Evolutionary conservation across 2,797 vertebrate species (phyloP).

Genomic region (Notamacropus eugenii): DNA sequence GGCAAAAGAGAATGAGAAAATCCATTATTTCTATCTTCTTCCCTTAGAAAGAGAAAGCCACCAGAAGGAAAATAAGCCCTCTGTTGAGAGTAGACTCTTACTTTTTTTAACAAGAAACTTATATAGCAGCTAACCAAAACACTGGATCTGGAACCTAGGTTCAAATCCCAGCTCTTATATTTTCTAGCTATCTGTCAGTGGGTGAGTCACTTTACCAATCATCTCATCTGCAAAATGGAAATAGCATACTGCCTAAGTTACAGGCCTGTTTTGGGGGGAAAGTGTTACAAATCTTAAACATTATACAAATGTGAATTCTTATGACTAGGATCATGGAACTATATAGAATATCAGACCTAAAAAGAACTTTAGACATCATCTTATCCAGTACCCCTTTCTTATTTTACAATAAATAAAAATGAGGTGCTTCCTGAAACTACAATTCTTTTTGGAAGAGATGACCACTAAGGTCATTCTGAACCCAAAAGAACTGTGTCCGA

Average conservation of each 20-base stretch:
- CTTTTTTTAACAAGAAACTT: not conserved
- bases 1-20: not conserved
- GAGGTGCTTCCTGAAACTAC: not conserved
- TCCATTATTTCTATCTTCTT: not conserved
- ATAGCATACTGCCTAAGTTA: not conserved
- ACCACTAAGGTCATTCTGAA: not conserved
- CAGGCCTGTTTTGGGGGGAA: not conserved
- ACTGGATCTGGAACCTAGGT: not conserved
- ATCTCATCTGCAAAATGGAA: not conserved
- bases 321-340: not conserved
- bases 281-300: not conserved
- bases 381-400: not conserved
- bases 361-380: not conserved
- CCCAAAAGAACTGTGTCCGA: not conserved
- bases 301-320: not conserved
- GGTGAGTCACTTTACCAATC: not conserved
- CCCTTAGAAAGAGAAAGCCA: not conserved
- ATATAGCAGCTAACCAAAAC: not conserved
- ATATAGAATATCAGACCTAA: not conserved
- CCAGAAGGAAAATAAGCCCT: not conserved
- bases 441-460: no score
- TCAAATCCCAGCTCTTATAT: not conserved
- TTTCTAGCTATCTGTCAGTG: not conserved
- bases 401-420: not conserved
- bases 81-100: not conserved